Percentiles rank a stretch among this genome's conserved stretches.
Conservation (phyloP, 1,140 invertebrate genomes). For the Proales similis region DNA sequence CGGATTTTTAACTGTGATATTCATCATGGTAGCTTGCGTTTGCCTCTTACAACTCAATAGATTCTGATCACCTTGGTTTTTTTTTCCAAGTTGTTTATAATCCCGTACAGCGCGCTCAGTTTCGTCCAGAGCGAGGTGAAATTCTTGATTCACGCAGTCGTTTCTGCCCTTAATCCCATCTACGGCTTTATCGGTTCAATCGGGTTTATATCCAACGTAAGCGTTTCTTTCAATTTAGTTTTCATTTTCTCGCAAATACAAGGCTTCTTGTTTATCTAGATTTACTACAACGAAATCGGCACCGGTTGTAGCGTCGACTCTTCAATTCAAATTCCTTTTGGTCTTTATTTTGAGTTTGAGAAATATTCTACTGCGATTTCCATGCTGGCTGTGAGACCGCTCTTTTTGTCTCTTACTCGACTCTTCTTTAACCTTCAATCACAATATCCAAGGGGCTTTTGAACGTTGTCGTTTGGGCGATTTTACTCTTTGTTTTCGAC, state of each 20-base stretch:
- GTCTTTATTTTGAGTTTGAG: conserved; percentile 32
- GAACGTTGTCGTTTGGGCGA: conserved; percentile 8
- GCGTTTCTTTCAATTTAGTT: neutral
- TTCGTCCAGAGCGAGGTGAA: neutral
- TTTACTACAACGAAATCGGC: neutral
- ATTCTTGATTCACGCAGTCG: conserved; percentile 3
- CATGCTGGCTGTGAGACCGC: conserved; percentile 14
- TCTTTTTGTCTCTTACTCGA: neutral
- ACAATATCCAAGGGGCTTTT: neutral
- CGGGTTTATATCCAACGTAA: conserved; percentile 7
- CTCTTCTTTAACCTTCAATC: neutral
- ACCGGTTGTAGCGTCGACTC: neutral
- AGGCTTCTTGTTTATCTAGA: conserved; percentile 3
- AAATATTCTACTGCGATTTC: conserved; percentile 19
- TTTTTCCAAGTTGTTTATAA: conserved; percentile 17
- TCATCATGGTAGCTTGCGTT: conserved; percentile 4
- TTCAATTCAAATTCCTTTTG: conserved; percentile 26
- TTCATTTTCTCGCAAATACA: too few species aligned
- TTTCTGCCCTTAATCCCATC: conserved; percentile 14
- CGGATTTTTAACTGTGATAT: conserved; percentile 1
- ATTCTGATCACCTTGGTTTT: too few species aligned
- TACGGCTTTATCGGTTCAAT: conserved; percentile 17
- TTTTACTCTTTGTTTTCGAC: conserved; percentile 12
- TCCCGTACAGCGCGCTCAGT: conserved; percentile 3
- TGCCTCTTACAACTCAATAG: too few species aligned